Evolutionary conservation across 1,140 invertebrate genomes (phyloP).

Genomic region (Triops longicaudatus): DNA sequence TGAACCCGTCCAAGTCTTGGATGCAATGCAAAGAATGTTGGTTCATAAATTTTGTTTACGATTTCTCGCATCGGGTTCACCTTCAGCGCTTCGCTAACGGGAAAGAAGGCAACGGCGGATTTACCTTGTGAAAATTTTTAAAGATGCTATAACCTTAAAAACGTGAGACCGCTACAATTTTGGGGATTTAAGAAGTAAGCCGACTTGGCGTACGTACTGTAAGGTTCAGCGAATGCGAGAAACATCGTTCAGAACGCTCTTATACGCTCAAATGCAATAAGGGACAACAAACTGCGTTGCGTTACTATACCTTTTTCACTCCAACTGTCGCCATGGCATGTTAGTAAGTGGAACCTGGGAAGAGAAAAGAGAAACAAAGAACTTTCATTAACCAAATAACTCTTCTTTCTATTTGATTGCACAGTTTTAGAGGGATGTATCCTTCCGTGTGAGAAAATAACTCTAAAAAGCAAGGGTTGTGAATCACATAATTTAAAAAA

Average conservation of each 20-base stretch:
- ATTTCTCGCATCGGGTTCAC: background rate
- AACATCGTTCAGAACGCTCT: background rate
- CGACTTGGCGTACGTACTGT: background rate
- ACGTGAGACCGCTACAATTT: background rate
- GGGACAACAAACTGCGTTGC: background rate
- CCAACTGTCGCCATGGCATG: conserved; percentile 13
- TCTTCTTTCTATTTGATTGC: background rate
- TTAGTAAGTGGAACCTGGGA: conserved; percentile 11
- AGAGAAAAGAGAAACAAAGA: background rate
- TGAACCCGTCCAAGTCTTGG: background rate
- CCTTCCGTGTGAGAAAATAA: background rate
- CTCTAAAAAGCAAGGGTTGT: background rate
- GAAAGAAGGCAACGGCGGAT: background rate
- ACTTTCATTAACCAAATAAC: background rate
- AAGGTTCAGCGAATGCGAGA: background rate
- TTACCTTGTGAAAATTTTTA: background rate
- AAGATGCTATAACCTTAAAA: background rate
- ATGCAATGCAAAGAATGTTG: background rate
- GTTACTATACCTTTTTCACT: background rate
- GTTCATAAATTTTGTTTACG: background rate
- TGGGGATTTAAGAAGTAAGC: background rate
- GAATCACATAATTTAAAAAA: background rate
- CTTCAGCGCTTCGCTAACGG: background rate
- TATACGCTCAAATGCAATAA: background rate
- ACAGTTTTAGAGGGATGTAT: background rate